A percentile compares a stretch with the other conserved stretches of the same genome.
These are phyloP conservation scores for Sebastes oblongus DNA, from an alignment of 2,797 vertebrate genomes.

Conservation along the genomic window DNA sequence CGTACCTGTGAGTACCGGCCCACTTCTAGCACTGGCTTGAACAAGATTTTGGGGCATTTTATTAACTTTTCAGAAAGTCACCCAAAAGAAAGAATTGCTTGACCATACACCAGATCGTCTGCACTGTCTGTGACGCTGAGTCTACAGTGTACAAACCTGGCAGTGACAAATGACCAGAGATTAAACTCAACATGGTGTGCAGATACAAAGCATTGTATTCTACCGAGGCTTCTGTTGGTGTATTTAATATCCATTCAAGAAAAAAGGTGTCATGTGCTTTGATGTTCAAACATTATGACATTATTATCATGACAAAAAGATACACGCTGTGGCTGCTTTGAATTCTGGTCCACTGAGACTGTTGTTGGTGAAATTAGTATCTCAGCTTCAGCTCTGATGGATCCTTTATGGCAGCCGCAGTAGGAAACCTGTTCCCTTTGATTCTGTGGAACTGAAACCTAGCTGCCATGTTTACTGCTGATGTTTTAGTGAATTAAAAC, in stretches of 20 bases:
- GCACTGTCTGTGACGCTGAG: neutral
- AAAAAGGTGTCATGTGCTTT: neutral
- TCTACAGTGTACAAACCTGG: neutral
- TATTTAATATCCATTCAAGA: conserved; percentile 7
- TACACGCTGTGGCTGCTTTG: conserved; percentile 9
- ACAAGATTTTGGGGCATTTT: no score
- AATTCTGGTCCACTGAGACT: conserved; percentile 5
- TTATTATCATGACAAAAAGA: conserved; percentile 24
- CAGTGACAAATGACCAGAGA: conserved; percentile 21
- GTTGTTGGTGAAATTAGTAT: conserved; percentile 1
- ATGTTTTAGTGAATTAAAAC: neutral
- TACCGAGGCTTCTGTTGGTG: neutral
- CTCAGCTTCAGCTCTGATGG: conserved; percentile 1
- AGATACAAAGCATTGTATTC: neutral
- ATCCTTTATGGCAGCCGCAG: conserved; percentile 2
- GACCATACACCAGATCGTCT: neutral
- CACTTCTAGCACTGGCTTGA: no score
- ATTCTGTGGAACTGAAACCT: neutral
- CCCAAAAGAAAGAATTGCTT: neutral
- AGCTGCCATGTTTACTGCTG: neutral
- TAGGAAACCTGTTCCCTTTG: neutral
- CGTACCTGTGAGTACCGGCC: no score
- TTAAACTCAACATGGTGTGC: neutral
- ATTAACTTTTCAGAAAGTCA: neutral
- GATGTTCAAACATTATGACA: conserved; percentile 13